Base-by-base conservation (phyloP, 30 jellyfish, hydroid and myxozoan species). In the Mastigias papua region DNA sequence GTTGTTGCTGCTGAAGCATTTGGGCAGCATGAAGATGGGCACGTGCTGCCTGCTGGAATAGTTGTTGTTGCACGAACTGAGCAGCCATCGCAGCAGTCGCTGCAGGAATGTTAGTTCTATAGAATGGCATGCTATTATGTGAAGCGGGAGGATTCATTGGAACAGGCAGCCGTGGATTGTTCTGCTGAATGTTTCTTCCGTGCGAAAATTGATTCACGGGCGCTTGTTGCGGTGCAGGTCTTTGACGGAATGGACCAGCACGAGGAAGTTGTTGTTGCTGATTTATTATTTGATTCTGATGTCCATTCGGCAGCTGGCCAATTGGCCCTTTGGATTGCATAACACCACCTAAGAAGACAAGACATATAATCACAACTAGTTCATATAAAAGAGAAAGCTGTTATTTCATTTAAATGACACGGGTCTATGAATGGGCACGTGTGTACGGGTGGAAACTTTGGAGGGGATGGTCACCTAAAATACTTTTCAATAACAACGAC, bases 1-100 rank as follows among this genome's bases (percentile, higher is more conserved):
- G 93, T 34, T 91, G 95, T 33, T 95, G 99, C 67, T 95, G 99
- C 51, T 95, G 99, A 22, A 78, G 69, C 34, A 54, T 76, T 25
- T 81, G 97, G 58, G 97, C 97, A 6, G 97, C 93, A 23, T 81
- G 97, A 28, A 89, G 64, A 21, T 65, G 91, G 20, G 81, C 91
- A 34, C 87, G 91, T 42, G 91, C 91, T 2, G 91, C 96, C 6
- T 89, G 91, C 27, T 87, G 90, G 54, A 67, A 65, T 1, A 76
- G 78, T 60, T 58, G 77, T 32, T 64, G 94, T 33, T 86, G 94
- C 86, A 86, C 58, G 29, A 83, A 28, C 69, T 83, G 92, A 8
- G 92, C 86, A 27, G 86, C 86, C 92, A 83, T 58, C 21, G 86
- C 92, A 16, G 92, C 92, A n/a, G 86, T 83, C 11, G 58, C 92